These are phyloP conservation scores for Melanotaenia maccullochi DNA, from an alignment of 2,797 vertebrate genomes.

Conservation along the genomic window DNA sequence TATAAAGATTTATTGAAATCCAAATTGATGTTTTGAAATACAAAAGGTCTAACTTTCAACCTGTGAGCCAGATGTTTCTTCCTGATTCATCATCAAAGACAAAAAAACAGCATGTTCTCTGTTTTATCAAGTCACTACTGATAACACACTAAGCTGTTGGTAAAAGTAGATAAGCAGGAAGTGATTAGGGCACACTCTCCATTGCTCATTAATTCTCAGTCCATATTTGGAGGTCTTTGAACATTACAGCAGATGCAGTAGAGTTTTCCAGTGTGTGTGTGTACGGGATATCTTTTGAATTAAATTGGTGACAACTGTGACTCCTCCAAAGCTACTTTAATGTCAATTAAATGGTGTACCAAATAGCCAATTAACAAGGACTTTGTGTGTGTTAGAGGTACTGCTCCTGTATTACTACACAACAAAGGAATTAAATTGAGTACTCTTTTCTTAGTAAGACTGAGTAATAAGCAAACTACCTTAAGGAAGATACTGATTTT, in stretches of 20 bases:
- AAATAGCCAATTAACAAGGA: conserved; percentile 68
- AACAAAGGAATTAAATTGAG: conserved; percentile 39
- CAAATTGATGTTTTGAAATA: not conserved
- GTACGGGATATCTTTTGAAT: conserved; percentile 56
- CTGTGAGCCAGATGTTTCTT: not conserved
- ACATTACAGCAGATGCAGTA: conserved; percentile 56
- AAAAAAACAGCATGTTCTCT: not conserved
- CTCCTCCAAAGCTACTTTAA: conserved; percentile 49
- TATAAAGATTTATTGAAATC: too few relatives aligned
- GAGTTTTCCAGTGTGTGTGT: conserved; percentile 17
- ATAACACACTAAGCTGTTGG: conserved; percentile 12
- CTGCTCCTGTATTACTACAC: conserved; percentile 4
- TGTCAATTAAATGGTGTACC: conserved; percentile 61
- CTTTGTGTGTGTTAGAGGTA: conserved; percentile 32
- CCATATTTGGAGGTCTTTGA: conserved; percentile 58
- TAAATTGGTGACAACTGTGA: conserved; percentile 63
- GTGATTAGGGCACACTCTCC: conserved; percentile 58
- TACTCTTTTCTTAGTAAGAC: not conserved
- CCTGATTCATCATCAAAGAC: not conserved
- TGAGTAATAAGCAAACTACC: not conserved
- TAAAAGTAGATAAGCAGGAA: conserved; percentile 53
- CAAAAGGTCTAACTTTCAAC: not conserved
- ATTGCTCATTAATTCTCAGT: conserved; percentile 69
- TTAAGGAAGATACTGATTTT: not conserved
- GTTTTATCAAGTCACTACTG: not conserved